Percentiles rank a stretch among this genome's conserved stretches.
Evolutionary conservation across 2,113 vertebrate species (phyloP).

Genomic region (Pundamilia nyererei): DNA sequence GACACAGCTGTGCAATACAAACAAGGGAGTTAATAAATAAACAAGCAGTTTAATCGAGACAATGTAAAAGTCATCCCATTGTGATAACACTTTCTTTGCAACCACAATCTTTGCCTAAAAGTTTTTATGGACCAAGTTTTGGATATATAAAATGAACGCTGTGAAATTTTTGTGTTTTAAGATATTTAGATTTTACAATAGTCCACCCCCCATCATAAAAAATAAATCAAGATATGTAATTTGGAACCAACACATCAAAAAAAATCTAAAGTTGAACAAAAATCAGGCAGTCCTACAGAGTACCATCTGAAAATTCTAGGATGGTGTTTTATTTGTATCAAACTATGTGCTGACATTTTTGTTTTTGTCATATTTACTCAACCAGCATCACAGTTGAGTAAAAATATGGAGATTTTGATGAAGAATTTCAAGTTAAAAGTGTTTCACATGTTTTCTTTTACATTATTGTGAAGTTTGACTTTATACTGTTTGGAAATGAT

Average conservation of each 20-base stretch:
- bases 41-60: background rate
- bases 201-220: background rate
- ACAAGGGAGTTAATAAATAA: background rate
- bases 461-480: background rate
- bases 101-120: background rate
- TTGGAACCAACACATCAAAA: background rate
- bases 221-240: background rate
- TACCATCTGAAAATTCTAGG: background rate
- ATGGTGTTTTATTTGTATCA: fast-evolving
- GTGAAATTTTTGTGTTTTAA: background rate
- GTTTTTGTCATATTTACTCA: background rate
- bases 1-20: background rate
- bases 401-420: background rate
- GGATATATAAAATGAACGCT: background rate
- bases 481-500: background rate
- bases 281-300: background rate
- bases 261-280: background rate
- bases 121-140: background rate
- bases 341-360: background rate
- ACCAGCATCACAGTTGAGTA: background rate
- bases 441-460: background rate
- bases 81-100: background rate
- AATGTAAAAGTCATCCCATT: fast-evolving
- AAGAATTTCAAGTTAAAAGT: background rate
- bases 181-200: background rate